Conservation (phyloP, 2,888 invertebrate genomes). For the Leptinotarsa peninsularis region DNA sequence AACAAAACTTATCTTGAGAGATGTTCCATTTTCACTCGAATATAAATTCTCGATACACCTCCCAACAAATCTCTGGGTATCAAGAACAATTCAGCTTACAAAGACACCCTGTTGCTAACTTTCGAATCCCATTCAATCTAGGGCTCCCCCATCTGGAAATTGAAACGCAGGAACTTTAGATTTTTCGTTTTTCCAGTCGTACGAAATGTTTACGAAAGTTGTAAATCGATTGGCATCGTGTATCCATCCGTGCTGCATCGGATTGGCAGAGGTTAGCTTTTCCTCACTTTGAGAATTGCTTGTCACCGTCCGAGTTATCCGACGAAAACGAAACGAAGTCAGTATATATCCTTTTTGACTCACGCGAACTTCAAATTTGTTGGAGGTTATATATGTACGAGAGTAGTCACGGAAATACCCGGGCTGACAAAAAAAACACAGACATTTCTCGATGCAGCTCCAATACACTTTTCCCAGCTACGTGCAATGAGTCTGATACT, state of each 20-base stretch:
- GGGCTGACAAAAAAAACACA: no score
- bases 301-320: slow-evolving; percentile 27
- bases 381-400: background rate
- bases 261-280: slow-evolving; percentile 32
- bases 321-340: slow-evolving; percentile 16
- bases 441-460: no score
- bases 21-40: background rate
- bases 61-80: slow-evolving; percentile 15
- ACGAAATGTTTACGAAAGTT: slow-evolving; percentile 33
- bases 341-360: slow-evolving; percentile 21
- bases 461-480: no score
- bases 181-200: slow-evolving; percentile 31
- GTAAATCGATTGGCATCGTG: slow-evolving; percentile 31
- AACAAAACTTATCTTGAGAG: background rate
- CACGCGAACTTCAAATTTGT: slow-evolving; percentile 24
- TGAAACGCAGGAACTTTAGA: slow-evolving; percentile 30
- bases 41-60: slow-evolving; percentile 10
- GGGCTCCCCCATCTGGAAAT: slow-evolving; percentile 26
- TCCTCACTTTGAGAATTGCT: slow-evolving; percentile 31
- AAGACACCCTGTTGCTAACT: slow-evolving; percentile 29
- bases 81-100: slow-evolving; percentile 17
- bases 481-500: no score
- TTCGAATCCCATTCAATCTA: slow-evolving; percentile 20
- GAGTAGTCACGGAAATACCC: background rate
- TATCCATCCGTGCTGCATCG: slow-evolving; percentile 26